Evolutionary conservation across 2,888 invertebrate species (phyloP), one percentile per base, ranked within the genome.

Genomic region (Pristionchus mayeri): DNA sequence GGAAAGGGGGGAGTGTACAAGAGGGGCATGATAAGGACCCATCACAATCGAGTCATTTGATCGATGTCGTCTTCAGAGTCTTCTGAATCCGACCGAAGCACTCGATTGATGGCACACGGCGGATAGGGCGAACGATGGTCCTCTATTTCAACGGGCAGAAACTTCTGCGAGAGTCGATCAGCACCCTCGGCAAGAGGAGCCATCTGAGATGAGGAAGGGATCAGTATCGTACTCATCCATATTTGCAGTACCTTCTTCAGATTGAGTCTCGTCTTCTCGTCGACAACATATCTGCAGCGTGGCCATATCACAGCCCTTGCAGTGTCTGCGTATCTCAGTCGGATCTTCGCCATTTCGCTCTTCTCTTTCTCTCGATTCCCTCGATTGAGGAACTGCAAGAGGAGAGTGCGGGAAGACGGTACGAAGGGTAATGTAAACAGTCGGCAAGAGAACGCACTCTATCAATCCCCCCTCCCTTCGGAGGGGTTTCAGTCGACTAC

Each of bases 281-380:
- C 71, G n/a, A 71, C n/a, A 9, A 44, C 40, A 44, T 71, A 71
- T 71, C 71, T 71, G 75, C 89, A 89, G 13, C 67, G 37, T 21
- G 89, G 89, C 90, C 90, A 90, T 27, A 90, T 89, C 34, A 89
- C 88, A 50, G 85, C 78, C 78, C 89, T 90, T 16, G 90, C 75
- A 13, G 86, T 88, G 84, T 90, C 90, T 63, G 88, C 88, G 84
- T 90, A 90, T 11, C 90, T 83, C 86, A 90, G 85, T 54, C 88
- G 88, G 63, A 90, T 90, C 63, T 85, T 85, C 44, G 88, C 88
- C 13, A 86, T 86, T 34, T 87, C 80, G 63, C 88, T 87, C 7
- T 84, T 81, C 52, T 88, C 85, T 18, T 87, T 84, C 7, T 85
- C 34, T 44, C 80, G 85, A 37, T 87, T 87, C 60, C 87, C 86